Conservation (phyloP, 2,888 invertebrate species). For the Neoitamus cyanurus region DNA sequence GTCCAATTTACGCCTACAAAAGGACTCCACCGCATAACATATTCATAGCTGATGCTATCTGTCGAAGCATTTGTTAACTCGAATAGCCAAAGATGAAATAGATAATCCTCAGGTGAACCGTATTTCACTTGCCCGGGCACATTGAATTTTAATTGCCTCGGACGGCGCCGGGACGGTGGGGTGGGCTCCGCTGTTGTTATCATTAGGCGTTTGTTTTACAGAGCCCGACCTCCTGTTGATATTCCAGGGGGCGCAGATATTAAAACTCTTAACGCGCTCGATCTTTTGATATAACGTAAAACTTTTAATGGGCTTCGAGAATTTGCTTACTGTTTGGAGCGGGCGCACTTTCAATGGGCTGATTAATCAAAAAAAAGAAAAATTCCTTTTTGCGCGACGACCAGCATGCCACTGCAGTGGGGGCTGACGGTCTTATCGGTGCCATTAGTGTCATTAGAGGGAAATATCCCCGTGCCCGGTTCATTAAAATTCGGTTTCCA, state of each 20-base stretch:
- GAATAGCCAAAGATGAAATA: slow-evolving; percentile 20
- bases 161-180: not conserved
- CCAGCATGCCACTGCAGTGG: not conserved
- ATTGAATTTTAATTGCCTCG: slow-evolving; percentile 33
- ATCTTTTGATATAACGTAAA: not conserved
- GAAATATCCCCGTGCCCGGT: not conserved
- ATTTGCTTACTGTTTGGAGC: not conserved
- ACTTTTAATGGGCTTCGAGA: slow-evolving; percentile 3
- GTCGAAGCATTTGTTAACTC: slow-evolving; percentile 19
- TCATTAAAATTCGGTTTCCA: not conserved
- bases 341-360: not conserved
- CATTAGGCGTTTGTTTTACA: not conserved
- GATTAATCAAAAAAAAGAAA: not conserved
- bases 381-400: not conserved
- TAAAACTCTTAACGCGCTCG: not conserved
- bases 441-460: not conserved
- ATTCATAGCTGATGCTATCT: slow-evolving; percentile 37
- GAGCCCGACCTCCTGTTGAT: not conserved
- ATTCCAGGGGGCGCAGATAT: not conserved
- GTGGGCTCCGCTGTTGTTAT: not conserved
- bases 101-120: slow-evolving; percentile 32
- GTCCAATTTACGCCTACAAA: slow-evolving; percentile 29
- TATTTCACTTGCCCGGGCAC: slow-evolving; percentile 25
- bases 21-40: slow-evolving; percentile 14
- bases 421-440: not conserved